phyloP scores from a whole-genome alignment of 2,888 invertebrate genomes.

The Athalia cordata region DNA sequence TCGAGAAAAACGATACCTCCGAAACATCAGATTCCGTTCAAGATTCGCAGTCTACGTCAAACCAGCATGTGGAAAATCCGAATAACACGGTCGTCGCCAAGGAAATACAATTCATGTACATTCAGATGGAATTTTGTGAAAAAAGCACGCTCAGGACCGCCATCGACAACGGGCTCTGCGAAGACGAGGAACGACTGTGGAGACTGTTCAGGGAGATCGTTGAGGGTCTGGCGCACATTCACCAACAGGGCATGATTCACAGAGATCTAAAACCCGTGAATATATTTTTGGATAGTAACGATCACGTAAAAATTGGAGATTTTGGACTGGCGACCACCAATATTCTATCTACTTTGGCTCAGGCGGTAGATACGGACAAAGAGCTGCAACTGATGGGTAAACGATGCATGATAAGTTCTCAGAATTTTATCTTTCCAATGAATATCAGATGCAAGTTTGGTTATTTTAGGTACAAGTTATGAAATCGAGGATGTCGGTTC shows the following conservation, averaged over 20 bases:
- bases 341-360: slow-evolving; percentile 73
- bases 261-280: slow-evolving; percentile 92
- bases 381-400: slow-evolving; percentile 61
- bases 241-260: slow-evolving; percentile 93
- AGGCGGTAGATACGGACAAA: slow-evolving; percentile 58
- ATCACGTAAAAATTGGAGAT: slow-evolving; percentile 98
- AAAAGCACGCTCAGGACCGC: slow-evolving; percentile 93
- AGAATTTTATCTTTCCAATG: neutral
- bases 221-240: slow-evolving; percentile 93
- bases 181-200: slow-evolving; percentile 90
- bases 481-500: slow-evolving; percentile 72
- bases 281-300: slow-evolving; percentile 95
- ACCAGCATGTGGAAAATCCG: slow-evolving; percentile 44
- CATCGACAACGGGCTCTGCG: slow-evolving; percentile 87
- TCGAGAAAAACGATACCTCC: slow-evolving; percentile 74
- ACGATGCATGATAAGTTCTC: neutral
- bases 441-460: neutral
- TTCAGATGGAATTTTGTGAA: slow-evolving; percentile 99
- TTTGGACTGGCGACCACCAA: slow-evolving; percentile 96
- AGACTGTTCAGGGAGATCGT: slow-evolving; percentile 95
- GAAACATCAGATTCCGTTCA: slow-evolving; percentile 57
- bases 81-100: slow-evolving; percentile 51
- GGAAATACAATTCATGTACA: slow-evolving; percentile 86
- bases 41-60: slow-evolving; percentile 44
- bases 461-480: slow-evolving; percentile 63